phyloP scores from a whole-genome alignment of 2,888 invertebrate genomes.

The Rhynchonema sp. region DNA sequence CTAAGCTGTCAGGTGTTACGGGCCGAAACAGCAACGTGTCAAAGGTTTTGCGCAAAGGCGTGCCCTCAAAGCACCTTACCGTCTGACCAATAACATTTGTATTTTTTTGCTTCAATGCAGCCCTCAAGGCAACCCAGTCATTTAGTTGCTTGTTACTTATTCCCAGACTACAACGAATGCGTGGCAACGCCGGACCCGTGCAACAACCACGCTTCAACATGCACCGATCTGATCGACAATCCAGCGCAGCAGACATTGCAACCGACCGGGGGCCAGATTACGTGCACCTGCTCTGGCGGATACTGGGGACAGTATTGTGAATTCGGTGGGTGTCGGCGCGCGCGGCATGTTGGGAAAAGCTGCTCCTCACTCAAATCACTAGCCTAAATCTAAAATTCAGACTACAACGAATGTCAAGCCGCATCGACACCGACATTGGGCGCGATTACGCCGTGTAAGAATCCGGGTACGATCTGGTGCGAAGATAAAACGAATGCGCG shows the following conservation, averaged over 20 bases:
- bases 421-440: background rate
- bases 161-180: background rate
- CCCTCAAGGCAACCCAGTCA: too few relatives aligned
- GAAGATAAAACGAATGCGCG: background rate
- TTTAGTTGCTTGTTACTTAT: too few relatives aligned
- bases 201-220: background rate
- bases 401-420: background rate
- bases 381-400: too few relatives aligned
- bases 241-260: background rate
- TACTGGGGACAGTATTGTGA: background rate
- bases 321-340: background rate
- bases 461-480: background rate
- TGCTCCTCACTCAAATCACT: too few relatives aligned
- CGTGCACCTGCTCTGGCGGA: background rate
- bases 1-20: too few relatives aligned
- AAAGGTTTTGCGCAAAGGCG: too few relatives aligned
- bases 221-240: background rate
- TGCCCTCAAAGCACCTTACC: too few relatives aligned
- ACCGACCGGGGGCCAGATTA: background rate
- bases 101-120: too few relatives aligned
- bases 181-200: background rate
- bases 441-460: background rate
- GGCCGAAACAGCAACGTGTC: too few relatives aligned
- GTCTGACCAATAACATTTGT: background rate
- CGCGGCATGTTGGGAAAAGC: too few relatives aligned